phyloP scores from a whole-genome alignment of 1,140 invertebrate species.

The Phthorimaea operculella region DNA sequence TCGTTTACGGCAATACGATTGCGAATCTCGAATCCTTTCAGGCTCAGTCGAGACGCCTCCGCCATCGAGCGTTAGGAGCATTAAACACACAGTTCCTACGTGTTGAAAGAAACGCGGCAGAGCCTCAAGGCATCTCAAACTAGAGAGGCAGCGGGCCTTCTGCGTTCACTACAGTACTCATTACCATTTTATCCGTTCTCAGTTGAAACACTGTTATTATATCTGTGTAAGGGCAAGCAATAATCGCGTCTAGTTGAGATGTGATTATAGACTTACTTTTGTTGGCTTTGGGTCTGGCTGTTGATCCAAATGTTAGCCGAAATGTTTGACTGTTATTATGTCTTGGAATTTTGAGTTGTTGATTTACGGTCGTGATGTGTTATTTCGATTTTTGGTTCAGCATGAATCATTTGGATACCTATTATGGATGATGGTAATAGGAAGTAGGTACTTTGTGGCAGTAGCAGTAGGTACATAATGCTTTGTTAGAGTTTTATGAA shows the following conservation, averaged over 20 bases:
- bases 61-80: slow-evolving; percentile 40
- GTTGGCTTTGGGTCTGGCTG: slow-evolving; percentile 23
- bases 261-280: slow-evolving; percentile 37
- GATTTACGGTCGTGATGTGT: slow-evolving; percentile 12
- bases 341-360: neutral
- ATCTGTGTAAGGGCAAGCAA: slow-evolving; percentile 44
- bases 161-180: slow-evolving; percentile 36
- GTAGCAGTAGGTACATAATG: no score
- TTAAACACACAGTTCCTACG: slow-evolving; percentile 60
- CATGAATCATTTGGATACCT: no score
- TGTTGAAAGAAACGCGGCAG: slow-evolving; percentile 56
- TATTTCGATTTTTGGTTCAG: no score
- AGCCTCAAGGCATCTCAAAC: slow-evolving; percentile 42
- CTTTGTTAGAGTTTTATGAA: no score
- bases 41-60: slow-evolving; percentile 34
- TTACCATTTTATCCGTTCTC: slow-evolving; percentile 49
- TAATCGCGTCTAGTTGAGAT: slow-evolving; percentile 35
- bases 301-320: slow-evolving; percentile 21
- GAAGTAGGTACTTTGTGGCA: no score
- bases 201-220: slow-evolving; percentile 51
- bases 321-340: slow-evolving; percentile 21
- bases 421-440: no score
- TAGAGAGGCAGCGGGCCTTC: slow-evolving; percentile 32
- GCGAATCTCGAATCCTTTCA: slow-evolving; percentile 51
- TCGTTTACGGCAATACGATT: slow-evolving; percentile 55